Evolutionary conservation across 2,797 vertebrate species (phyloP), one percentile per base, ranked within the genome.

Genomic region (Gobionotothen gibberifrons): DNA sequence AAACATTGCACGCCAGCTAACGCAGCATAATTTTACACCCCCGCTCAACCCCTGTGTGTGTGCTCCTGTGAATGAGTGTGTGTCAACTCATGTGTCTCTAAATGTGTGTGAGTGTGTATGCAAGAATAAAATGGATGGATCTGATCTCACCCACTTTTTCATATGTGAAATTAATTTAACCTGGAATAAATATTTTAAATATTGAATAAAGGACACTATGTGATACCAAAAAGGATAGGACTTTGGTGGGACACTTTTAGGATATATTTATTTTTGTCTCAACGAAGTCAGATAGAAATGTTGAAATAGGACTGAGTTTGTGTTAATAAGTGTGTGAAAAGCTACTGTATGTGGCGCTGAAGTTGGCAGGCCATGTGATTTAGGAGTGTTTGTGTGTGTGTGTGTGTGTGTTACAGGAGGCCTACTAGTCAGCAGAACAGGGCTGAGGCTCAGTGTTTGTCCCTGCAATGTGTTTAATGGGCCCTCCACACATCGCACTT

Each of bases 1-100:
- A 84, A 87, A 88, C 79, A 79, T 72, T 59, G 85, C 81, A 82
- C 61, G 85, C 78, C 88, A 92, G 91, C 91, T 85, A 91, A 92
- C 87, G 57, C 79, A 76, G 92, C 91, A 93, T 84, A 90, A 92
- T 92, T 92, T 87, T 81, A 90, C 92, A 91, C 91, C 87, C 89
- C 83, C 86, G 76, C 86, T 72, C 54, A 62, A 83, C 73, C 82
- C 71, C 57, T 80, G 56, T 26, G 68, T 64, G 64, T 44, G 39
- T 40, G 67, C 32, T 7, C 56, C 70, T 62, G 58, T 44, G 64
- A 17, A 68, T 72, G 47, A 63, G 69, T 75, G 68, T 79, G 74
- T 65, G 77, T 55, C 75, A n/a, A n/a, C n/a, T n/a, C n/a, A 85
- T 66, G 64, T 68, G 56, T 77, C 53, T 74, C 21, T 15, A 46